Base-by-base conservation (phyloP, 2,888 invertebrate species). In the Aphidoletes aphidimyza region DNA sequence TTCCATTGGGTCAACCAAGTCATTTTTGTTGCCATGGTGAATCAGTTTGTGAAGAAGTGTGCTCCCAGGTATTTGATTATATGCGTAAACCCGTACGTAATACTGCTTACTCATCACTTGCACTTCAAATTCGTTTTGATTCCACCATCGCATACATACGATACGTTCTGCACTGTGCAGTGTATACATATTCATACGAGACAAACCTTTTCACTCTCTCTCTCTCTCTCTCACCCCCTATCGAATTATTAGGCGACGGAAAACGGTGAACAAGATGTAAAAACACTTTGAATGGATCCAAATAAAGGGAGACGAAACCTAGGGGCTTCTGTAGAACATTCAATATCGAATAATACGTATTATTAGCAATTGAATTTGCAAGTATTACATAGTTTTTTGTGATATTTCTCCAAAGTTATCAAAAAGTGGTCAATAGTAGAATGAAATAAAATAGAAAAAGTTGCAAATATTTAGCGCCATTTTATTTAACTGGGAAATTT, bases 1-100 rank as follows among this genome's bases (percentile, higher is more conserved):
- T 81, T 81, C n/a, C 81, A 81, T 37, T 78, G 78, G 78, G 78
- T 78, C 78, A 78, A 6, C 36, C 78, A 78, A 78, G 34, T 36
- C 78, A 78, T 14, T 47, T 54, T 17, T 54, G 54, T 54, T 69
- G 69, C 69, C 30, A 69, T 69, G 69, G 69, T 69, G 30, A 69
- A 3, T n/a, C 54, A 3, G 54, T 69, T 30, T 30, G 34, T 6
- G 5, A 69, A 69, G 17, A n/a, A 69, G 8, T 30, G 34, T 69
- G 69, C 69, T 30, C 34, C 26, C 69, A 69, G 69, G 69, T 69
- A 69, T 69, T 69, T 69, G 34, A 69, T 69, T 69, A 69, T 30
- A 69, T 30, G 69, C 69, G 69, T 69, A 34, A 69, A 30, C n/a
- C n/a, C n/a, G n/a, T n/a, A 30, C 69, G 30, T 69, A n/a, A 22